Conservation (phyloP, 2,797 vertebrate genomes). For the Chloroceryle amazona region DNA sequence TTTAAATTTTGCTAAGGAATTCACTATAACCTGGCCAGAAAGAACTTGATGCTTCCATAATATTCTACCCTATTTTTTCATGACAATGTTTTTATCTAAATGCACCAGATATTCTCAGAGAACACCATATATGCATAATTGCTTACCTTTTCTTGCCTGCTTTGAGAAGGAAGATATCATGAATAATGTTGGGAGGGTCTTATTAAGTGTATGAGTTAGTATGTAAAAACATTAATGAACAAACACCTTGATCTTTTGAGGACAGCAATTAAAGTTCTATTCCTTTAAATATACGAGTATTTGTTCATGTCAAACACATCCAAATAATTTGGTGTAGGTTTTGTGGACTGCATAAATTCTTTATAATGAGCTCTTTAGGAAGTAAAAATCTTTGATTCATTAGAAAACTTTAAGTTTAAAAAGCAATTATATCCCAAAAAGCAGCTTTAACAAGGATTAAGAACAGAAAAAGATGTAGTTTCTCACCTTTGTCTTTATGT, state of each 20-base stretch:
- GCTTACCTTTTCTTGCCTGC: background rate
- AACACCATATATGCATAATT: background rate
- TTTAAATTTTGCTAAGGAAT: background rate
- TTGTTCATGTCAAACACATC: background rate
- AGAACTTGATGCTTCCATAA: background rate
- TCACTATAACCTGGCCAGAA: background rate
- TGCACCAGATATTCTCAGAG: background rate
- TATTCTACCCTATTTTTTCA: background rate
- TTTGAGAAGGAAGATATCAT: background rate
- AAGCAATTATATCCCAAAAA: background rate
- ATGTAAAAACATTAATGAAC: background rate
- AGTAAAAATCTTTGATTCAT: background rate
- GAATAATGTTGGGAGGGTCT: rapidly evolving
- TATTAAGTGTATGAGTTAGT: background rate
- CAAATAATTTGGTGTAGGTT: background rate
- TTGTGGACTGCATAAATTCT: background rate
- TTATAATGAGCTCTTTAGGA: background rate
- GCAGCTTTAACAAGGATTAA: background rate
- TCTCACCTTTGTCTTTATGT: conserved; percentile 92
- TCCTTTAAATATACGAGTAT: background rate
- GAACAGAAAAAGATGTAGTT: background rate
- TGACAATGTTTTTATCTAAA: background rate
- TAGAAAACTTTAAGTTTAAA: background rate
- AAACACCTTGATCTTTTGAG: background rate
- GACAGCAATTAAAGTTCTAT: background rate